These are phyloP conservation scores for Paramormyrops hopkinsi DNA, from an alignment of 2,797 vertebrate species.

Conservation along the genomic window DNA sequence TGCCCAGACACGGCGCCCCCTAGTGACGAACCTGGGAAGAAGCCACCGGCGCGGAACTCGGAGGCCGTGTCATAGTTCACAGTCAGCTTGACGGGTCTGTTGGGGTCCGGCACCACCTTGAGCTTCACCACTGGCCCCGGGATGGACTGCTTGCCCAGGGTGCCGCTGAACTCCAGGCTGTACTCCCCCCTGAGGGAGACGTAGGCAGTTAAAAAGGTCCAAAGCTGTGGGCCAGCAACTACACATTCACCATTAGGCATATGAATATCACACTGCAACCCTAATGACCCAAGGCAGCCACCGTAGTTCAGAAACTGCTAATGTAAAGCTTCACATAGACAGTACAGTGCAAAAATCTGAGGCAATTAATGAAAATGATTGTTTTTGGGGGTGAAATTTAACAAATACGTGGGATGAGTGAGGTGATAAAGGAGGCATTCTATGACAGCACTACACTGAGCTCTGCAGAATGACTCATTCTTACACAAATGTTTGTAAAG, in stretches of 20 bases:
- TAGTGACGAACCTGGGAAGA: slow-evolving; percentile 70
- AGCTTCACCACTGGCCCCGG: slow-evolving; percentile 66
- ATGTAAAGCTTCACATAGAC: background rate
- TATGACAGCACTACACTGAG: background rate
- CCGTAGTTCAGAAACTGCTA: background rate
- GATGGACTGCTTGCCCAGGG: slow-evolving; percentile 58
- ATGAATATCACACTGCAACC: background rate
- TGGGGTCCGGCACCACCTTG: slow-evolving; percentile 74
- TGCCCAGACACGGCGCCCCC: background rate
- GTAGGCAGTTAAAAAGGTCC: background rate
- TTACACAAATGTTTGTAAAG: background rate
- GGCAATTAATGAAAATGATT: background rate
- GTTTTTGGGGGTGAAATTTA: background rate
- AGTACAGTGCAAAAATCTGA: background rate
- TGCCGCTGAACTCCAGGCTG: slow-evolving; percentile 60
- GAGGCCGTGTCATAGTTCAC: slow-evolving; percentile 64
- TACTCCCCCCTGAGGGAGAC: slow-evolving; percentile 71
- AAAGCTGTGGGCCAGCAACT: background rate
- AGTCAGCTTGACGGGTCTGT: slow-evolving; percentile 65
- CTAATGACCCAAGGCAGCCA: background rate
- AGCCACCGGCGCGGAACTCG: slow-evolving; percentile 64
- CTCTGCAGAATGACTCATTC: background rate
- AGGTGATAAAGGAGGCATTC: background rate
- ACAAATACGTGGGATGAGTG: background rate
- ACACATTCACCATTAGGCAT: background rate